Percentiles rank a stretch among this genome's conserved stretches.
phyloP scores from a whole-genome alignment of 2,888 invertebrate genomes.

The Lysandra bellargus region DNA sequence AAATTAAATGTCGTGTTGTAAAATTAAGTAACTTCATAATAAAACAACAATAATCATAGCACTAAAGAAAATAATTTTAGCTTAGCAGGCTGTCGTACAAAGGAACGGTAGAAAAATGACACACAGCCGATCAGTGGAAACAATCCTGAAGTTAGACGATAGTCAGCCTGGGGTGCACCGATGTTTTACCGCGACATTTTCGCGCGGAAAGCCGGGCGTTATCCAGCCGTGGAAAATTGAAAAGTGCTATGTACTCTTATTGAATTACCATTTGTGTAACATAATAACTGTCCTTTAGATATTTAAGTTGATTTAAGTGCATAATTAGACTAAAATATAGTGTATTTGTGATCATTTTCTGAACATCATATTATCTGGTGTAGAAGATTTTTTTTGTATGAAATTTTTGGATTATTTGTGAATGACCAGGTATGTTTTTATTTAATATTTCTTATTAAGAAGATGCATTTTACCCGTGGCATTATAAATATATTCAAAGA shows the following conservation, averaged over 20 bases:
- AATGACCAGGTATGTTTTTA: constrained; percentile 74
- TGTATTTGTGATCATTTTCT: constrained; percentile 51
- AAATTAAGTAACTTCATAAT: not conserved
- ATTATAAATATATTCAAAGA: constrained; percentile 36
- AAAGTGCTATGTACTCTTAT: constrained; percentile 59
- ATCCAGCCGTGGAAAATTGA: constrained; percentile 77
- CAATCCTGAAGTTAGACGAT: constrained; percentile 72
- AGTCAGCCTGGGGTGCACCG: constrained; percentile 57
- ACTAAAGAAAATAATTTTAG: not conserved
- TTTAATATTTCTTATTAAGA: constrained; percentile 46
- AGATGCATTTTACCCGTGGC: constrained; percentile 45
- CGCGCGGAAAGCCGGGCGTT: constrained; percentile 81
- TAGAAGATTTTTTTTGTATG: constrained; percentile 57
- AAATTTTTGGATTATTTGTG: constrained; percentile 67
- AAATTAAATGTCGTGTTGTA: not conserved
- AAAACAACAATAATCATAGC: not conserved
- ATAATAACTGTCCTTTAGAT: constrained; percentile 39
- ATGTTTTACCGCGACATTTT: constrained; percentile 80
- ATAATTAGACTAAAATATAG: constrained; percentile 42
- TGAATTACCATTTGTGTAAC: constrained; percentile 45
- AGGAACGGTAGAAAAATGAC: constrained; percentile 55
- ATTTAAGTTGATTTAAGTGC: constrained; percentile 47
- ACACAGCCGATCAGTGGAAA: constrained; percentile 70
- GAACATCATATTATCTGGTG: constrained; percentile 53
- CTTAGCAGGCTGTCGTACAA: constrained; percentile 46